Percentiles rank a stretch among this genome's conserved stretches.
Evolutionary conservation across 2,888 invertebrate species (phyloP).

Genomic region (Philereme vetulata): DNA sequence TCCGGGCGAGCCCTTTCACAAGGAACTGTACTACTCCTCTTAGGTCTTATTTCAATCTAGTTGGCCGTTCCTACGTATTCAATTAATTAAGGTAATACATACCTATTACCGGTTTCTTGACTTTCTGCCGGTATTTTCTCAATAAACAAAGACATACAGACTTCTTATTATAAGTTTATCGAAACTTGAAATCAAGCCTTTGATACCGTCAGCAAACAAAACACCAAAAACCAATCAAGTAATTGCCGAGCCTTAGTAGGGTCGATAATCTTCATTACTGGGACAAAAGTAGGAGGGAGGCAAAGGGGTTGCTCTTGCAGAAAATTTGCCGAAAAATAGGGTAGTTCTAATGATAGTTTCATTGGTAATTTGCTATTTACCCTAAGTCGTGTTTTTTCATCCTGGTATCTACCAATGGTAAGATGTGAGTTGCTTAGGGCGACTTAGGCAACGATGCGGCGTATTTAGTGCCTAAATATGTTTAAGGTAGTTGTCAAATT

Average conservation of each 20-base stretch:
- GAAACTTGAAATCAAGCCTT: conserved; percentile 26
- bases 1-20: too few species aligned
- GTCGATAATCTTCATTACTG: conserved; percentile 70
- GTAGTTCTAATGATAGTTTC: conserved; percentile 9
- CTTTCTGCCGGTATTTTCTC: too few species aligned
- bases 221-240: conserved; percentile 78
- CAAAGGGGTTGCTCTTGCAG: conserved; percentile 36
- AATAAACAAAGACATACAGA: neutral
- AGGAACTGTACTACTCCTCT: too few species aligned
- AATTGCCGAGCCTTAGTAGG: conserved; percentile 59
- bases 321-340: conserved; percentile 37
- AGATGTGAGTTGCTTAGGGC: too few species aligned
- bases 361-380: too few species aligned
- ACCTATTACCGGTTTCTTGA: neutral
- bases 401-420: too few species aligned
- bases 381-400: too few species aligned
- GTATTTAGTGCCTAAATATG: too few species aligned
- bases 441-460: too few species aligned
- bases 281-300: conserved; percentile 43
- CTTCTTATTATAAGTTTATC: conserved; percentile 31
- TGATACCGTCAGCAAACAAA: conserved; percentile 55
- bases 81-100: neutral
- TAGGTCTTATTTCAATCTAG: too few species aligned
- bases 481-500: too few species aligned
- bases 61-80: neutral